phyloP scores from a whole-genome alignment of 2,113 vertebrate species.

The Fregata magnificens region DNA sequence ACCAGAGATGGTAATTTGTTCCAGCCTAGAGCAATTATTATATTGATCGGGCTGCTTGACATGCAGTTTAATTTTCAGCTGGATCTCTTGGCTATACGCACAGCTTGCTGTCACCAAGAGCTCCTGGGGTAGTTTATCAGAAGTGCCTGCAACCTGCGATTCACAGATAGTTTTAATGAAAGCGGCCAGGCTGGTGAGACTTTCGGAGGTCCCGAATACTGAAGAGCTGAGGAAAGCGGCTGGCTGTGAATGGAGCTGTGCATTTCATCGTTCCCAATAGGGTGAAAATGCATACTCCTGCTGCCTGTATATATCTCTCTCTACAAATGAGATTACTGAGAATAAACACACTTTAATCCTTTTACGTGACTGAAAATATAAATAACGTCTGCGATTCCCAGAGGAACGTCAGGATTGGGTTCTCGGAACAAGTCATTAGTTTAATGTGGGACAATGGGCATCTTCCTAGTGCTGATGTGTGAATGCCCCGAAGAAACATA shows the following conservation, averaged over 20 bases:
- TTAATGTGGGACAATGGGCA: constrained; percentile 31
- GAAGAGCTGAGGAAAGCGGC: background rate
- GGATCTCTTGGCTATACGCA: background rate
- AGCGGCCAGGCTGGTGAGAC: background rate
- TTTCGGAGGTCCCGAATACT: background rate
- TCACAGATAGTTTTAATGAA: background rate
- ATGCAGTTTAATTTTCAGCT: constrained; percentile 57
- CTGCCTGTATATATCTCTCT: background rate
- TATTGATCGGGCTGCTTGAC: constrained; percentile 39
- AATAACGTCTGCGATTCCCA: constrained; percentile 32
- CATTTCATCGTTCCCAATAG: background rate
- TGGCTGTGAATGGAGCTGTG: background rate
- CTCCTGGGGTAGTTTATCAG: constrained; percentile 8
- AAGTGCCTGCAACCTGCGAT: background rate
- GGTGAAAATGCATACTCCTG: constrained; percentile 9
- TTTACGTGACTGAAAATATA: constrained; percentile 43
- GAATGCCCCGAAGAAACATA: constrained; percentile 2
- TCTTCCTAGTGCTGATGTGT: background rate
- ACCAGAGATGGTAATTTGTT: constrained; percentile 19
- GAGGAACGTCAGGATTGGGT: background rate
- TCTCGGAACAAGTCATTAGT: constrained; percentile 36
- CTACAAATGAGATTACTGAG: constrained; percentile 49
- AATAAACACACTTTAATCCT: constrained; percentile 53
- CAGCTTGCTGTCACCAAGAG: background rate
- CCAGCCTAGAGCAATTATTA: constrained; percentile 42